Base-by-base conservation (phyloP, 2,888 invertebrate genomes). In the Bursaphelenchus okinawaensis region DNA sequence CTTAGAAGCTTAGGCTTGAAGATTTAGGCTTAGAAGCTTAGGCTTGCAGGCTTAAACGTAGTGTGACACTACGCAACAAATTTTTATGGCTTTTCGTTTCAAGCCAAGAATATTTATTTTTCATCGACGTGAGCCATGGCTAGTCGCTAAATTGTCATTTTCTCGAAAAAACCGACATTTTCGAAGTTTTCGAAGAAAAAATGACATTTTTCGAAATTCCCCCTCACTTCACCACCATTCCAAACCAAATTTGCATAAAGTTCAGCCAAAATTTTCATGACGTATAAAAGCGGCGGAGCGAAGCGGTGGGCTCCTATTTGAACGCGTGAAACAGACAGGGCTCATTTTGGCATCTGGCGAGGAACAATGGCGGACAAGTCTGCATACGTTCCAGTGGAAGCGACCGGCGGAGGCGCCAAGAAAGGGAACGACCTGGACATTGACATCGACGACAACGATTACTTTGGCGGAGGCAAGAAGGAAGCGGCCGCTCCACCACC, bases 321-420 rank as follows among this genome's bases (percentile, higher is more conserved):
- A 40, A 40, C 40, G 40, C 40, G 40, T n/a, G 40, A 40, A n/a
- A 40, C 40, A n/a, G 40, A 40, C 40, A 40, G 16, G 12, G 16
- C 2, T 12, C 40, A 40, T 4, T 40, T 12, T n/a, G 16, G 40
- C 6, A 40, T n/a, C 40, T 40, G 12, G n/a, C 54, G 40, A 40
- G 16, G 12, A 40, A 40, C 40, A 40, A 69, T 69, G 69, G 69
- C 67, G 40, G 69, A 69, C 65, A 69, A 69, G 64, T 61, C 61
- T 29, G 69, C 69, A 31, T 69, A 62, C 67, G 69, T 69, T 26
- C 69, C 69, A 23, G 62, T 69, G n/a, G 69, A 69, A 28, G 67
- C 67, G 59, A 58, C 64, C 9, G 67, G 69, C 22, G 67, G 67
- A 16, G 63, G 23, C 7, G 12, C n/a, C 3, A 51, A 56, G 26